These are phyloP conservation scores for Drosophila saltans DNA, from an alignment of 1,140 invertebrate genomes.

Conservation along the genomic window DNA sequence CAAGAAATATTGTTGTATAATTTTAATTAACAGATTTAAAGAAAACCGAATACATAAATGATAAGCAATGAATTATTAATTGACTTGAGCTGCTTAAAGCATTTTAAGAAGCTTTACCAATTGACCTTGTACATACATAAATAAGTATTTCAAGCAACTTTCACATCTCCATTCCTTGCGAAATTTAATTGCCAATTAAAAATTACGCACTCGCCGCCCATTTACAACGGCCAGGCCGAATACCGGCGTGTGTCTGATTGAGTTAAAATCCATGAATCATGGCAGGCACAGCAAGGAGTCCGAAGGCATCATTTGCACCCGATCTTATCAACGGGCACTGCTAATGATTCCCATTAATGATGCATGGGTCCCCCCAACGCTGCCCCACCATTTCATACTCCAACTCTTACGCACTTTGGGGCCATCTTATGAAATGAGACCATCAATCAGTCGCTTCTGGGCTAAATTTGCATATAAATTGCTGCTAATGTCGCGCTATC, in stretches of 20 bases:
- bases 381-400: constrained; percentile 11
- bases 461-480: constrained; percentile 82
- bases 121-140: not conserved
- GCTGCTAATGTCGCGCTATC: constrained; percentile 82
- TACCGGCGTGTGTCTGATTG: constrained; percentile 11
- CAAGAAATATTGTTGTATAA: not conserved
- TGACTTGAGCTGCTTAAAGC: too few relatives aligned
- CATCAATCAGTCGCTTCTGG: constrained; percentile 67
- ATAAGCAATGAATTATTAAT: too few relatives aligned
- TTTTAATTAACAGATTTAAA: not conserved
- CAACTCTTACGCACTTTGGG: constrained; percentile 36
- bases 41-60: too few relatives aligned
- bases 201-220: constrained; percentile 71
- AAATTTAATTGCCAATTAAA: constrained; percentile 76
- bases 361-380: constrained; percentile 45
- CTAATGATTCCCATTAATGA: constrained; percentile 81
- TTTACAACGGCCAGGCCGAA: constrained; percentile 19
- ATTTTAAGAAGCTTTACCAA: not conserved
- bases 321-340: constrained; percentile 74
- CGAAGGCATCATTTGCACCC: constrained; percentile 69
- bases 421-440: constrained; percentile 69
- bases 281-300: constrained; percentile 21
- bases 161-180: constrained; percentile 63
- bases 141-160: constrained; percentile 19
- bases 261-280: constrained; percentile 49